Conservation (phyloP, 2,888 invertebrate genomes). For the Lasioglossum calceatum region DNA sequence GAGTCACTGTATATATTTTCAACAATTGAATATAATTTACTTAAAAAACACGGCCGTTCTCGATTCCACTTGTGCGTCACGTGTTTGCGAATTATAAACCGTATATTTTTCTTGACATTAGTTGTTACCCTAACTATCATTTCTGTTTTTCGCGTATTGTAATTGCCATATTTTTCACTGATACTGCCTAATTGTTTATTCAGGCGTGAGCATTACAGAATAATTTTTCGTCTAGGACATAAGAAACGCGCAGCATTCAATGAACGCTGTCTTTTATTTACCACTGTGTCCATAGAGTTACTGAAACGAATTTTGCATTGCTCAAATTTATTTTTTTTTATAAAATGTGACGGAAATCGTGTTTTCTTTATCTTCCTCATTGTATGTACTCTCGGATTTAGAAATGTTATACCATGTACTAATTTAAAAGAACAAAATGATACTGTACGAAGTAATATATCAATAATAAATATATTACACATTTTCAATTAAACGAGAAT, state of each 20-base stretch:
- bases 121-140: neutral
- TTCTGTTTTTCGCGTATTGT: neutral
- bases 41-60: neutral
- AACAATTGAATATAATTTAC: neutral
- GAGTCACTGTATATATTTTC: neutral
- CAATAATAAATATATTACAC: conserved; percentile 46
- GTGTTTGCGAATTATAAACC: neutral
- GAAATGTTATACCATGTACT: conserved; percentile 10
- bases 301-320: neutral
- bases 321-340: conserved; percentile 29
- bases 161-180: neutral
- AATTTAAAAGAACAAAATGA: conserved; percentile 19
- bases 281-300: neutral
- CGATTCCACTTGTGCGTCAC: neutral
- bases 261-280: neutral
- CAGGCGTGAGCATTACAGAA: neutral
- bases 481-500: conserved; percentile 17
- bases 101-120: neutral
- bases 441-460: conserved; percentile 31
- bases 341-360: neutral
- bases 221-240: neutral
- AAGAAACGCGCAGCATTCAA: neutral
- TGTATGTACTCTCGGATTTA: conserved; percentile 5
- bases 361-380: neutral
- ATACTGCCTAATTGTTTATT: neutral